Evolutionary conservation across 2,888 invertebrate genomes (phyloP).

Genomic region (Trissolcus japonicus): DNA sequence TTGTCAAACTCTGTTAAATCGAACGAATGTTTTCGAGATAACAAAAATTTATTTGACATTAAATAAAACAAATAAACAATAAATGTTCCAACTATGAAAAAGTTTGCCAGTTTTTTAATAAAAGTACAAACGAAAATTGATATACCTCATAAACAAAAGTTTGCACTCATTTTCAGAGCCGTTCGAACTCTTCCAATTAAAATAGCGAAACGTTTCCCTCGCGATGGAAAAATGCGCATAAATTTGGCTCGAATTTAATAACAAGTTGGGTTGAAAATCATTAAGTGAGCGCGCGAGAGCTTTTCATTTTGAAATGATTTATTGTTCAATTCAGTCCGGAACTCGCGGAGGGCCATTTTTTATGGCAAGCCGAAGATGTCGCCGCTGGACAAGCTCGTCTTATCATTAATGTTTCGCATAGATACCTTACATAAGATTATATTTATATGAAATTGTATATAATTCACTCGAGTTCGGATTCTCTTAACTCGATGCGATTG

Average conservation of each 20-base stretch:
- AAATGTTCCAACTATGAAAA: too few relatives aligned
- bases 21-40: too few relatives aligned
- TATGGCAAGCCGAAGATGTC: constrained; percentile 15
- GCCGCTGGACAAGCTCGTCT: constrained; percentile 31
- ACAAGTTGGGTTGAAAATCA: constrained; percentile 39
- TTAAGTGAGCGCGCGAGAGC: constrained; percentile 25
- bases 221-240: constrained; percentile 45
- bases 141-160: too few relatives aligned
- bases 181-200: constrained; percentile 21
- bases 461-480: constrained; percentile 31
- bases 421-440: constrained; percentile 29
- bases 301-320: constrained; percentile 52
- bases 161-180: too few relatives aligned
- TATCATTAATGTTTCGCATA: constrained; percentile 25
- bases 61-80: too few relatives aligned
- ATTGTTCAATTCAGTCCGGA: constrained; percentile 41
- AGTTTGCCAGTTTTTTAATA: too few relatives aligned
- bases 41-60: too few relatives aligned
- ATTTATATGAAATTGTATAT: constrained; percentile 37
- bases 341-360: constrained; percentile 15
- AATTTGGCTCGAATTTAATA: constrained; percentile 49
- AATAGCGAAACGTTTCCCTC: constrained; percentile 31
- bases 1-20: too few relatives aligned
- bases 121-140: too few relatives aligned
- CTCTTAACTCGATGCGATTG: constrained; percentile 19